A percentile compares a stretch with the other conserved stretches of the same genome.
Evolutionary conservation across 1,140 invertebrate genomes (phyloP).

Genomic region (Drosophila auraria): DNA sequence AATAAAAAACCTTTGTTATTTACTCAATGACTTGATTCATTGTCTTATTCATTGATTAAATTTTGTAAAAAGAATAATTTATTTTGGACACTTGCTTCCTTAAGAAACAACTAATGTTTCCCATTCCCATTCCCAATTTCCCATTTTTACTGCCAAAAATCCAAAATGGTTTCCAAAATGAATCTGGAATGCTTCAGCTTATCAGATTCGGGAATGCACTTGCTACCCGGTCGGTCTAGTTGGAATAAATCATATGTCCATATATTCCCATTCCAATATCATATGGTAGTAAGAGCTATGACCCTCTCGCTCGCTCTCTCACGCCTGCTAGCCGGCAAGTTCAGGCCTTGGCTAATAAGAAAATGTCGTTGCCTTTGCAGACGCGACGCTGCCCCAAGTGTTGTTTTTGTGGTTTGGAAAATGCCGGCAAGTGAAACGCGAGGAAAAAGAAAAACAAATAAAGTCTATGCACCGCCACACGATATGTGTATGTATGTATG

Average conservation of each 20-base stretch:
- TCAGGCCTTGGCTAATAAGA: constrained; percentile 69
- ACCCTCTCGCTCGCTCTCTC: neutral
- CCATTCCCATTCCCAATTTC: too few relatives aligned
- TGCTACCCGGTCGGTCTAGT: neutral
- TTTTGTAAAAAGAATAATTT: too few relatives aligned
- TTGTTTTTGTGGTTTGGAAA: constrained; percentile 53
- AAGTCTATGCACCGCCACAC: constrained; percentile 47
- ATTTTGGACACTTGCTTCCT: too few relatives aligned
- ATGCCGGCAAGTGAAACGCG: constrained; percentile 64
- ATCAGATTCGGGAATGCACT: constrained; percentile 18
- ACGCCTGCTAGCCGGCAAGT: constrained; percentile 45
- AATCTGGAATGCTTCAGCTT: neutral
- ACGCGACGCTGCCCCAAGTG: constrained; percentile 13
- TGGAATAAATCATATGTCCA: constrained; percentile 23
- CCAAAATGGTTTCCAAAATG: too few relatives aligned
- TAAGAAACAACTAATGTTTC: too few relatives aligned
- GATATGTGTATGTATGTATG: constrained; percentile 15
- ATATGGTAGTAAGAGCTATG: constrained; percentile 19
- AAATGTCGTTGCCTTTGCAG: constrained; percentile 55
- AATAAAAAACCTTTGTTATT: too few relatives aligned
- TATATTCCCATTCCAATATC: constrained; percentile 17
- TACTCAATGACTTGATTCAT: too few relatives aligned
- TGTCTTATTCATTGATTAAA: too few relatives aligned
- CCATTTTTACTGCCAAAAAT: too few relatives aligned
- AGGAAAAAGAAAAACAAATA: constrained; percentile 45